These are phyloP conservation scores for Ceraclea dissimilis DNA, from an alignment of 2,888 invertebrate genomes.

Conservation along the genomic window DNA sequence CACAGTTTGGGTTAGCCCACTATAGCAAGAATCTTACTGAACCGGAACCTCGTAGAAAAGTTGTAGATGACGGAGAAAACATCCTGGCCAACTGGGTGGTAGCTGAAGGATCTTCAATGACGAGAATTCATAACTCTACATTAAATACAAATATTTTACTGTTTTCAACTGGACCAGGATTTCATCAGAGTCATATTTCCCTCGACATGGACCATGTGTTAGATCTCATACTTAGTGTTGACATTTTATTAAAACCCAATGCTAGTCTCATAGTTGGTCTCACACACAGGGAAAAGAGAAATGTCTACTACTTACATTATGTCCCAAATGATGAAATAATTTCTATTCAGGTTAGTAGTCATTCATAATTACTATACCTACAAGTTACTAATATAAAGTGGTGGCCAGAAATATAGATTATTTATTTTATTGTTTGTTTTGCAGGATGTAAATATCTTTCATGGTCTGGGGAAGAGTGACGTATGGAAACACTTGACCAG, in stretches of 20 bases:
- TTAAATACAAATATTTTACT: constrained; percentile 57
- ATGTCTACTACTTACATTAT: constrained; percentile 75
- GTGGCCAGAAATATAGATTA: neutral
- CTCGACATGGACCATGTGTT: constrained; percentile 59
- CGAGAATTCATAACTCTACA: constrained; percentile 52
- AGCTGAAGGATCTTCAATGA: constrained; percentile 60
- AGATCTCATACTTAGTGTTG: constrained; percentile 70
- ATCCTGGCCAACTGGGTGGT: constrained; percentile 63
- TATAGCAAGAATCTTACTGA: constrained; percentile 92
- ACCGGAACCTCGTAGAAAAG: constrained; percentile 64
- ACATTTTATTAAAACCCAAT: constrained; percentile 66
- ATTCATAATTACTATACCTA: neutral
- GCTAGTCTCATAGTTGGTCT: constrained; percentile 74
- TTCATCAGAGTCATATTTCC: constrained; percentile 57
- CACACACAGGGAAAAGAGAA: constrained; percentile 70
- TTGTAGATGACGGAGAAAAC: constrained; percentile 70
- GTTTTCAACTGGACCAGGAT: constrained; percentile 63
- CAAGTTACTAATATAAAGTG: neutral
- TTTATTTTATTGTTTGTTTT: constrained; percentile 10
- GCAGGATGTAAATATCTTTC: constrained; percentile 74
- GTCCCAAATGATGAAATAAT: constrained; percentile 67
- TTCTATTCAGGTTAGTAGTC: constrained; percentile 53
- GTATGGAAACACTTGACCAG: constrained; percentile 77
- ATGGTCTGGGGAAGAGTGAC: constrained; percentile 66
- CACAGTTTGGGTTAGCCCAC: constrained; percentile 95